Evolutionary conservation across 2,797 vertebrate species (phyloP).

Genomic region (Mycteria americana): DNA sequence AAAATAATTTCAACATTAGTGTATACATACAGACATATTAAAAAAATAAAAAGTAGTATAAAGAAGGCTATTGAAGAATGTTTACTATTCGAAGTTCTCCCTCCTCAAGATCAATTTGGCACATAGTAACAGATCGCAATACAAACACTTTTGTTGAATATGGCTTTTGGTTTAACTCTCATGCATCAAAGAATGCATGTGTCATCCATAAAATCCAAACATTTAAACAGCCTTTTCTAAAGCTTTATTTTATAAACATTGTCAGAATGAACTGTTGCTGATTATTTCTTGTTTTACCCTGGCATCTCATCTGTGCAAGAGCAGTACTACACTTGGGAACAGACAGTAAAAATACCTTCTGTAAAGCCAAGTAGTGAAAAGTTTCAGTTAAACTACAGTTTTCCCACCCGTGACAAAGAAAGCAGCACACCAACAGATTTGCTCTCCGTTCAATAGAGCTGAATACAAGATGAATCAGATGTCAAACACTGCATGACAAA

Average conservation of each 20-base stretch:
- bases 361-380: neutral
- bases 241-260: constrained; percentile 4
- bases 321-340: neutral
- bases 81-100: neutral
- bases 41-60: neutral
- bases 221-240: constrained; percentile 10
- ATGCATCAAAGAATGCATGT: neutral
- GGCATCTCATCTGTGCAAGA: neutral
- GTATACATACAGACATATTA: neutral
- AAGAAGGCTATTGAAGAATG: neutral
- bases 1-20: neutral
- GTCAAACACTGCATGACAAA: neutral
- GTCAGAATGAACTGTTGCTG: constrained; percentile 3
- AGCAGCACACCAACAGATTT: neutral
- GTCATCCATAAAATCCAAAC: constrained; percentile 3
- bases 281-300: constrained; percentile 19
- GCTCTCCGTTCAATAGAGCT: neutral
- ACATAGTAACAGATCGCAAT: neutral
- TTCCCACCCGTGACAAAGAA: neutral
- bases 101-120: neutral
- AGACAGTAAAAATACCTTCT: neutral
- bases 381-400: neutral
- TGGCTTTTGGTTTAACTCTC: neutral
- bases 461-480: neutral
- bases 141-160: neutral